These are phyloP conservation scores for Xiphorhynchus erythropygius DNA, from an alignment of 2,797 vertebrate genomes.

Conservation along the genomic window DNA sequence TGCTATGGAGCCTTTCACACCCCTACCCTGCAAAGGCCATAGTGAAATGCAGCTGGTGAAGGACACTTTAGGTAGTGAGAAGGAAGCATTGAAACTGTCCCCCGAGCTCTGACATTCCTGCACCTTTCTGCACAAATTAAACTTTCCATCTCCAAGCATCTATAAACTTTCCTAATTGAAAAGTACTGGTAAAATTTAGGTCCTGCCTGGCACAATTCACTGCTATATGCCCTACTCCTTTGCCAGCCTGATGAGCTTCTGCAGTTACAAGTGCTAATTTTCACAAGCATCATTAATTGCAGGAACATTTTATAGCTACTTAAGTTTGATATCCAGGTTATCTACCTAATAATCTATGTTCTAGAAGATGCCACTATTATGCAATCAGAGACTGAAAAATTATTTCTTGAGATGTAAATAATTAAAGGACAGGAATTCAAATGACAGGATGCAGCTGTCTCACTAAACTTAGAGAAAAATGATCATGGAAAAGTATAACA, in stretches of 20 bases:
- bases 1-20: neutral
- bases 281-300: neutral
- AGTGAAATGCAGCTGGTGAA: neutral
- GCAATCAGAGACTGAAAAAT: neutral
- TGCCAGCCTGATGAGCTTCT: neutral
- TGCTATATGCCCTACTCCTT: too few species aligned
- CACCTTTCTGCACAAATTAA: neutral
- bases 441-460: neutral
- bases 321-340: neutral
- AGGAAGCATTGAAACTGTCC: neutral
- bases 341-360: neutral
- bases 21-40: neutral
- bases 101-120: neutral
- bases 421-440: neutral
- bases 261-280: neutral
- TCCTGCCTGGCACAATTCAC: neutral
- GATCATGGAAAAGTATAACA: neutral
- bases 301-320: neutral
- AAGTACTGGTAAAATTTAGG: neutral
- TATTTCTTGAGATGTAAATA: neutral
- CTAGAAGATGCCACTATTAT: neutral
- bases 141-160: neutral
- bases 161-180: neutral
- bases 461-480: neutral
- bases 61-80: fast-evolving